Evolutionary conservation across 1,140 invertebrate genomes (phyloP), one percentile per base, ranked within the genome.

Genomic region (Paraescarpia echinospica): DNA sequence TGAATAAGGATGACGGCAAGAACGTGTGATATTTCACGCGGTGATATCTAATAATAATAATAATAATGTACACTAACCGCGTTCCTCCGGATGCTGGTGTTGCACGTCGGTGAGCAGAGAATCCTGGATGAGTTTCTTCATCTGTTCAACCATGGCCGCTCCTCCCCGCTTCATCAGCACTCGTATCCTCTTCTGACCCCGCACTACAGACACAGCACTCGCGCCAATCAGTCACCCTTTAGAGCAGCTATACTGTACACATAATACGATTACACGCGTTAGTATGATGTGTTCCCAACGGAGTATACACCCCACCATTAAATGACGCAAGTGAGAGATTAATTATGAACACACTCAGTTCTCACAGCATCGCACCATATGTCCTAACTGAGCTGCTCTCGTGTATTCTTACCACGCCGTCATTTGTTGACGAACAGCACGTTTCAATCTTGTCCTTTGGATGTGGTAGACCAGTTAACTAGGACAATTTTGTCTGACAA

Each of bases 151-250:
- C 14, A 96, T 88, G 1, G 93, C 93, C 91, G 95, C 94, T 5
- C 96, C 96, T 31, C 95, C 95, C 91, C 94, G 93, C 93, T 95
- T 95, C 95, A 95, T 95, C 41, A 95, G 93, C 34, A 96, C 95
- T 92, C 95, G 95, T 0, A 96, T 95, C 88, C 95, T 93, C 77
- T 95, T 94, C 27, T 93, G 93, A 1, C 95, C 95, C 5, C 92
- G 93, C 92, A 96, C 95, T 96, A 93, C 34, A 35, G 2, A 90
- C 14, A 90, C 90, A 90, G n/a, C 90, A 41, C 35, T 2, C 18
- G 35, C 35, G n/a, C 34, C 14, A 34, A 34, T 90, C 8, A 5
- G 18, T 90, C 8, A 9, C n/a, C 90, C 90, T 33, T 34, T 90
- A 33, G 27, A 41, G 59, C 59, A 77, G 12, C 12, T 27, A 77